Evolutionary conservation across 2,113 vertebrate genomes (phyloP).

Genomic region (Terrapene triunguis): DNA sequence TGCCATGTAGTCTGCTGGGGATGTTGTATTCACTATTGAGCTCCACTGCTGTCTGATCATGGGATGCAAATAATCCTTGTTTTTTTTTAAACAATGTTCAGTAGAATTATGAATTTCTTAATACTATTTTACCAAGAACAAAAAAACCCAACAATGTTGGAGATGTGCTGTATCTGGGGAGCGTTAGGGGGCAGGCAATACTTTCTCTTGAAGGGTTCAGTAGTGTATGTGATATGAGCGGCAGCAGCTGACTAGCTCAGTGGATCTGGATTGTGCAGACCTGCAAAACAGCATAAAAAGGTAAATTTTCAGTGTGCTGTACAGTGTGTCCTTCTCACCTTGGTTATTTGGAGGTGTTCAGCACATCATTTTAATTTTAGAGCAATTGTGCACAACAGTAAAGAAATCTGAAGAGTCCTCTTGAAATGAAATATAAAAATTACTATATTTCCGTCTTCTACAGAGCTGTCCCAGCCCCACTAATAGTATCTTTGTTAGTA

Average conservation of each 20-base stretch:
- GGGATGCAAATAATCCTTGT: background rate
- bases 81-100: background rate
- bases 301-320: background rate
- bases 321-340: background rate
- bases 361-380: background rate
- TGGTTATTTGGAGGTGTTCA: background rate
- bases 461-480: no score
- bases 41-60: background rate
- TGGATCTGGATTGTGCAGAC: background rate
- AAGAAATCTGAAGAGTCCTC: no score
- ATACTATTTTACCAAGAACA: background rate
- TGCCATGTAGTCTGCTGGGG: background rate
- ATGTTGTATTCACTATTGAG: background rate
- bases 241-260: background rate
- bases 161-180: background rate
- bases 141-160: background rate
- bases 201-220: background rate
- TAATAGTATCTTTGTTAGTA: no score
- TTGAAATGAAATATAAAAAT: no score
- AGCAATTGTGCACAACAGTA: no score
- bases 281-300: background rate
- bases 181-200: background rate
- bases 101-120: background rate
- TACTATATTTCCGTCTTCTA: no score
- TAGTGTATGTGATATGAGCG: background rate